A percentile compares a stretch with the other conserved stretches of the same genome.
These are phyloP conservation scores for Panthera tigris DNA, from an alignment of 2,113 vertebrate species.

Conservation along the genomic window DNA sequence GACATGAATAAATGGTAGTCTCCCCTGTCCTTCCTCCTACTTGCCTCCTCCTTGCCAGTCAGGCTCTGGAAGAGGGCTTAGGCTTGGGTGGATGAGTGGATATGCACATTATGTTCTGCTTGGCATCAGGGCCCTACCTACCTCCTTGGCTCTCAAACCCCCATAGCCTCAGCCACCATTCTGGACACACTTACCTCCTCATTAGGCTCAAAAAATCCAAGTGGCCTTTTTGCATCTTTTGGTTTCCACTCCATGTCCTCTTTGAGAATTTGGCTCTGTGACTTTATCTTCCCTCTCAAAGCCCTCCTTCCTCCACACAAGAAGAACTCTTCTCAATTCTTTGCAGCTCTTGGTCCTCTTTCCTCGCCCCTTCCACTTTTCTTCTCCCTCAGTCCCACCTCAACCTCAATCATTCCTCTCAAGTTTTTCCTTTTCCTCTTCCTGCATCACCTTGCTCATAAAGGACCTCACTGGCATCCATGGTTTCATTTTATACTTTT, in stretches of 20 bases:
- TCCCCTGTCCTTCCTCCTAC: background rate
- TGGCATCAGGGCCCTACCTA: background rate
- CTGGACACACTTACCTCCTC: background rate
- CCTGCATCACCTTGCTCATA: background rate
- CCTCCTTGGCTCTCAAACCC: background rate
- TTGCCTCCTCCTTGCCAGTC: background rate
- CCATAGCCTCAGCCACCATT: background rate
- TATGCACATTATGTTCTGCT: background rate
- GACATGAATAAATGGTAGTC: accelerated
- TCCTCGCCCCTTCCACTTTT: background rate
- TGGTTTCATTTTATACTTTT: background rate
- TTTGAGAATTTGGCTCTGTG: background rate
- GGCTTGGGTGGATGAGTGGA: background rate
- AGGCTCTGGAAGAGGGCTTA: background rate
- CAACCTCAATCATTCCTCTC: background rate
- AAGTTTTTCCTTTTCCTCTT: background rate
- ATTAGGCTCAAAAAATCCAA: background rate
- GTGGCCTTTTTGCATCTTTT: background rate
- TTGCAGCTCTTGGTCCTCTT: background rate
- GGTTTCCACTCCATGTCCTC: background rate
- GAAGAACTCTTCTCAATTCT: background rate
- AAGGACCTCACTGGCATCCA: background rate
- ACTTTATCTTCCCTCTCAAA: background rate
- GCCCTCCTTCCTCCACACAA: background rate
- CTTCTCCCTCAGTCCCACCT: background rate